Evolutionary conservation across 2,888 invertebrate genomes (phyloP).

Genomic region (Ennomos quercinarius): DNA sequence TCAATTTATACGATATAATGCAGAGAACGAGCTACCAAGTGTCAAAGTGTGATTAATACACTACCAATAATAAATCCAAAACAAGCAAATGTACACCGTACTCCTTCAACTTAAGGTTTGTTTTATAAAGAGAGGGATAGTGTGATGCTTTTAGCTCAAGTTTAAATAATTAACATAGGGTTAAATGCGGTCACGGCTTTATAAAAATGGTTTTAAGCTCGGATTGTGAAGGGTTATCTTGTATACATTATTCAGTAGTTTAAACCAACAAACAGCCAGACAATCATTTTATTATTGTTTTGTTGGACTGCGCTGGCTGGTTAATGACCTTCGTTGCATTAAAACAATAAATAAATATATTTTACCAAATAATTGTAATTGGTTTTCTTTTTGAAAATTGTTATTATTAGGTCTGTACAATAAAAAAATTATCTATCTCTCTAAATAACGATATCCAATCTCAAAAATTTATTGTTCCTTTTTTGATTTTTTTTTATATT

Average conservation of each 20-base stretch:
- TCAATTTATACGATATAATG: slow-evolving; percentile 20
- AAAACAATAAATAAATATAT: too few species aligned
- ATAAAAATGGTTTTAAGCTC: slow-evolving; percentile 9
- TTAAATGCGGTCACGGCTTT: slow-evolving; percentile 42
- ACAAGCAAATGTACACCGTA: slow-evolving; percentile 6
- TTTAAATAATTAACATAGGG: slow-evolving; percentile 47
- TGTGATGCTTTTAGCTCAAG: slow-evolving; percentile 36
- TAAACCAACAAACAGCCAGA: background rate
- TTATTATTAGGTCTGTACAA: too few species aligned
- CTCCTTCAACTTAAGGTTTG: background rate
- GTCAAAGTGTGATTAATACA: slow-evolving; percentile 13
- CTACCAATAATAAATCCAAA: background rate
- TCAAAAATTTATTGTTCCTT: too few species aligned
- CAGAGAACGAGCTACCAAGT: slow-evolving; percentile 17
- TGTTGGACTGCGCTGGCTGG: too few species aligned
- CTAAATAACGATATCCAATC: too few species aligned
- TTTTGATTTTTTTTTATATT: too few species aligned
- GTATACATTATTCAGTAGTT: background rate
- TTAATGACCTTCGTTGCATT: too few species aligned
- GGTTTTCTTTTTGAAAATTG: too few species aligned
- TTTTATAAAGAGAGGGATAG: slow-evolving; percentile 7
- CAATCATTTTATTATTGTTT: too few species aligned
- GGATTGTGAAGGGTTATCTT: slow-evolving; percentile 7
- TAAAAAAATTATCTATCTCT: too few species aligned
- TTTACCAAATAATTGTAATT: too few species aligned